Conservation (phyloP, 2,113 vertebrate genomes). For the Stigmatopora argus region DNA sequence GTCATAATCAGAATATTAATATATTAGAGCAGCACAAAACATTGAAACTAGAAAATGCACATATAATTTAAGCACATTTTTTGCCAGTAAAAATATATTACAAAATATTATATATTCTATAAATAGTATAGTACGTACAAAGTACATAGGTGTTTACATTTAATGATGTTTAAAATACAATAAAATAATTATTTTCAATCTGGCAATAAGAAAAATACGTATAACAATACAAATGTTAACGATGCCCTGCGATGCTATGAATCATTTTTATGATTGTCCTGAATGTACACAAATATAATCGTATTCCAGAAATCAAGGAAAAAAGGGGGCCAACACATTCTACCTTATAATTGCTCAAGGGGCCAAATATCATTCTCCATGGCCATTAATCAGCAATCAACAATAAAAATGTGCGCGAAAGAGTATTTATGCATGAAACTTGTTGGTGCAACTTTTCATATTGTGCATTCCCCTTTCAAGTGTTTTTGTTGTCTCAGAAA, state of each 20-base stretch:
- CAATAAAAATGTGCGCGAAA: slow-evolving; percentile 64
- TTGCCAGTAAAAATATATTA: neutral
- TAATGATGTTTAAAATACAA: slow-evolving; percentile 23
- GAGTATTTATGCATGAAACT: slow-evolving; percentile 73
- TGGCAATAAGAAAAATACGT: slow-evolving; percentile 13
- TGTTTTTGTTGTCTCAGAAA: slow-evolving; percentile 58
- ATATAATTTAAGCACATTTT: slow-evolving; percentile 11
- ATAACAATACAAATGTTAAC: neutral
- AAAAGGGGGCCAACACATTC: neutral
- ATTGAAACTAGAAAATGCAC: neutral
- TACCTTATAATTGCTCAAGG: slow-evolving; percentile 21
- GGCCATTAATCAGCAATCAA: slow-evolving; percentile 46
- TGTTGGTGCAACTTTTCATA: slow-evolving; percentile 48
- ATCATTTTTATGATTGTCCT: neutral
- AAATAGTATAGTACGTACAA: neutral
- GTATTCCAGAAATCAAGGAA: neutral
- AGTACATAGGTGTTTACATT: slow-evolving; percentile 45
- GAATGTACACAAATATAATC: neutral
- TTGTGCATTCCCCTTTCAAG: neutral
- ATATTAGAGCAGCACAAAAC: slow-evolving; percentile 14
- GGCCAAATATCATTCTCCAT: slow-evolving; percentile 37
- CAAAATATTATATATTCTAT: neutral
- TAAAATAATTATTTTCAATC: slow-evolving; percentile 4
- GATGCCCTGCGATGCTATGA: no score
- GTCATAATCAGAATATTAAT: slow-evolving; percentile 22